Conservation (phyloP, 2,888 invertebrate species). For the Heterodera filipjevi region DNA sequence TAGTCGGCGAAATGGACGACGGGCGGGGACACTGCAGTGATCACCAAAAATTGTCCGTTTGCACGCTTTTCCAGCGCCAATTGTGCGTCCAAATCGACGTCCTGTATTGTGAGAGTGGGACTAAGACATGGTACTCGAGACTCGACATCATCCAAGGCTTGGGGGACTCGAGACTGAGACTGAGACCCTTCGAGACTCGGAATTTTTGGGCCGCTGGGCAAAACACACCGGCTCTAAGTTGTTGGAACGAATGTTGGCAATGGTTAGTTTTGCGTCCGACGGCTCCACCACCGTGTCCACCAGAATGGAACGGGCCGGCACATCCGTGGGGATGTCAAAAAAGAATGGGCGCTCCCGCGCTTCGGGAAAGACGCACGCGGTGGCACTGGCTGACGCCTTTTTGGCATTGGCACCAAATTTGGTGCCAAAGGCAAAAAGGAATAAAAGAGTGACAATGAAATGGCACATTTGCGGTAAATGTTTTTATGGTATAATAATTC, state of each 20-base stretch:
- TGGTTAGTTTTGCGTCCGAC: constrained; percentile 49
- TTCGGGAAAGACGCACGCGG: constrained; percentile 49
- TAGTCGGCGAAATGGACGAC: constrained; percentile 49
- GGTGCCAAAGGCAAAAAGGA: not conserved
- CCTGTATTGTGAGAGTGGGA: constrained; percentile 30
- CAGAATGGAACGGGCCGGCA: constrained; percentile 48
- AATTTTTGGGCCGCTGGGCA: too few species aligned
- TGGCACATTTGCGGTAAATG: too few species aligned
- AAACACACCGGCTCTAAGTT: constrained; percentile 41
- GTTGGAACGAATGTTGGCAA: constrained; percentile 53
- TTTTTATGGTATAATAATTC: too few species aligned
- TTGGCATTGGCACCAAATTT: not conserved
- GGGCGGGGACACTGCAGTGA: constrained; percentile 15
- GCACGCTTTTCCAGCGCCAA: constrained; percentile 38
- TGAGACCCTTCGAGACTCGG: not conserved
- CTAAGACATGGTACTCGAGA: not conserved
- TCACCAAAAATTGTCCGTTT: constrained; percentile 48
- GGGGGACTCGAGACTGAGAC: too few species aligned
- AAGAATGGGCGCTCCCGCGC: constrained; percentile 50
- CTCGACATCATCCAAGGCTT: not conserved
- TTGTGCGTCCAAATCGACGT: constrained; percentile 40
- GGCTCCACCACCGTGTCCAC: constrained; percentile 56
- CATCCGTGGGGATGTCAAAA: constrained; percentile 49
- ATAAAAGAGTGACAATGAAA: not conserved
- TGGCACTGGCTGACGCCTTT: not conserved